Evolutionary conservation across 2,113 vertebrate species (phyloP).

Genomic region (Eclectus roratus): DNA sequence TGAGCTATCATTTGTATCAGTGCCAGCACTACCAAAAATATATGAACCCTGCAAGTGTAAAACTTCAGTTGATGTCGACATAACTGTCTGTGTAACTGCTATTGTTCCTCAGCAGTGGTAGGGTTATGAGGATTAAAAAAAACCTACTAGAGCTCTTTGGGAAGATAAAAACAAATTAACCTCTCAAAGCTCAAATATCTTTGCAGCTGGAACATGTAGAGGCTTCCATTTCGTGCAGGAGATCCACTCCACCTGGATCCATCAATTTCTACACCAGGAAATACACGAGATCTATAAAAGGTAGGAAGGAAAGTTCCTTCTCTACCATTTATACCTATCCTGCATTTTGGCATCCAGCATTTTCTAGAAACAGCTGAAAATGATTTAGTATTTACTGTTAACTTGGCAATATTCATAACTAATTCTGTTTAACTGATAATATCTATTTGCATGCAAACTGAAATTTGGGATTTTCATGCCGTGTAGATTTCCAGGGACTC

Average conservation of each 20-base stretch:
- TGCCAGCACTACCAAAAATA: neutral
- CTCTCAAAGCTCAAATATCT: neutral
- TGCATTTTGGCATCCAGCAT: neutral
- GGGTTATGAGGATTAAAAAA: slow-evolving; percentile 29
- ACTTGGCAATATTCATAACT: neutral
- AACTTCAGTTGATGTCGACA: slow-evolving; percentile 40
- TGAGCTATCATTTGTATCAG: slow-evolving; percentile 42
- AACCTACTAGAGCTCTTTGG: neutral
- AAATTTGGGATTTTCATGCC: neutral
- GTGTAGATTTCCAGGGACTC: neutral
- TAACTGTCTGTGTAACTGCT: slow-evolving; percentile 20
- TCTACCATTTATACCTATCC: neutral
- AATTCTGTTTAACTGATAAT: neutral
- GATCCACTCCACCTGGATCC: neutral
- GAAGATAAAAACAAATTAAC: slow-evolving; percentile 36
- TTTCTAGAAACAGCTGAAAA: neutral
- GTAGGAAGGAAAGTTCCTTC: neutral
- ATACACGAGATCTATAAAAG: neutral
- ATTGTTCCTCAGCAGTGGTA: slow-evolving; percentile 17
- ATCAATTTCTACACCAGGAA: neutral
- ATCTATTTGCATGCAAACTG: neutral
- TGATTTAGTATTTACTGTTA: neutral
- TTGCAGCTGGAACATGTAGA: neutral
- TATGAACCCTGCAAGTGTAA: slow-evolving; percentile 43
- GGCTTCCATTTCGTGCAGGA: neutral